Evolutionary conservation across 2,888 invertebrate species (phyloP).

Genomic region (Gryllus longicercus): DNA sequence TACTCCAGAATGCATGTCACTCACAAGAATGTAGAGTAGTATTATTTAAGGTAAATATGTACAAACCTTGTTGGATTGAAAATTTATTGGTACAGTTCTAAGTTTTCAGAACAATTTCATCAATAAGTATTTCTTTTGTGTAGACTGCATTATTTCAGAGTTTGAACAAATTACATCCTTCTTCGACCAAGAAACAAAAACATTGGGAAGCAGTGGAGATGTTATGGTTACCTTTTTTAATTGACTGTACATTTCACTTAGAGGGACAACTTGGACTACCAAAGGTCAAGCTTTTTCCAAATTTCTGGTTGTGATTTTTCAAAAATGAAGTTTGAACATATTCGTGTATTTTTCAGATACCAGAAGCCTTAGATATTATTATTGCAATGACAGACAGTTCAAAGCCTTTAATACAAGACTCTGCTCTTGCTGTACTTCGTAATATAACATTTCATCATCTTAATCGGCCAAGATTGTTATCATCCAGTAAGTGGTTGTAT

Average conservation of each 20-base stretch:
- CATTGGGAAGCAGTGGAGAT: conserved; percentile 55
- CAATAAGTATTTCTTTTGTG: conserved; percentile 24
- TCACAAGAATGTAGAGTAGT: conserved; percentile 61
- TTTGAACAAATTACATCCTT: conserved; percentile 52
- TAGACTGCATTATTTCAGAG: conserved; percentile 52
- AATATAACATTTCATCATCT: conserved; percentile 55
- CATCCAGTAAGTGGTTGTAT: conserved; percentile 47
- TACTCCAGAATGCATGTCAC: conserved; percentile 53
- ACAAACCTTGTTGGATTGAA: neutral
- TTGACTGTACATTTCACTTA: conserved; percentile 52
- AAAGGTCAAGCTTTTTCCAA: conserved; percentile 45
- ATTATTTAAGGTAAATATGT: conserved; percentile 56
- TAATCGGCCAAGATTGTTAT: conserved; percentile 53
- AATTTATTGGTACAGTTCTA: neutral
- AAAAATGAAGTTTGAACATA: too few relatives aligned
- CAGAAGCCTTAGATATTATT: conserved; percentile 46
- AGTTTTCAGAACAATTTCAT: neutral
- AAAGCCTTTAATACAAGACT: conserved; percentile 41
- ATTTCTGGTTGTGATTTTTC: too few relatives aligned
- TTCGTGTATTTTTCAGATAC: conserved; percentile 39
- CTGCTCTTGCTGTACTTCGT: conserved; percentile 52
- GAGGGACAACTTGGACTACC: conserved; percentile 55
- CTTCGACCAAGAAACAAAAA: conserved; percentile 52
- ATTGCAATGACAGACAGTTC: conserved; percentile 37
- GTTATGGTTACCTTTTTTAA: conserved; percentile 54